Conservation (phyloP, 2,888 invertebrate species). For the Rotaria socialis region DNA sequence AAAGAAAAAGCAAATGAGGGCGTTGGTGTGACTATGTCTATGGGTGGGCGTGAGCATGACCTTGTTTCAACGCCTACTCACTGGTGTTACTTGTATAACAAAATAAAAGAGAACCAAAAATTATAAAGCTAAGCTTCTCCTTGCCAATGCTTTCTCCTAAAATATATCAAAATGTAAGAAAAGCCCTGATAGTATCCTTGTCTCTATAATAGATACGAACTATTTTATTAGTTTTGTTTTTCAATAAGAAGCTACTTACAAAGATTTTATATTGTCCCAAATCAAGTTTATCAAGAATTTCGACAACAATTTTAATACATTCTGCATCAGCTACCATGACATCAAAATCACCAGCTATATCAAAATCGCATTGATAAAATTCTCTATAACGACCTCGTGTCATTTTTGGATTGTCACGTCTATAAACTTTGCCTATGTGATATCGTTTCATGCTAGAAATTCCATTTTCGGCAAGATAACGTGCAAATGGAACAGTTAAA, state of each 20-base stretch:
- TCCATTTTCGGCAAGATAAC: slow-evolving; percentile 96
- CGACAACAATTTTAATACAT: slow-evolving; percentile 84
- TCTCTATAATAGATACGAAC: no score
- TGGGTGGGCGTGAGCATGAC: no score
- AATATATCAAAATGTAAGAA: no score
- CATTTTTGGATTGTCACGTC: slow-evolving; percentile 94
- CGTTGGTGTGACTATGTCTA: no score
- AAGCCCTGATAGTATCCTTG: no score
- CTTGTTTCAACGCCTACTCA: no score
- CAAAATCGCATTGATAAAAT: slow-evolving; percentile 99
- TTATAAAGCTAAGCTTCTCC: no score
- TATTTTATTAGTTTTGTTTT: no score
- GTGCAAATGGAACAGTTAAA: slow-evolving; percentile 76
- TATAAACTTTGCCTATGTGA: slow-evolving; percentile 96
- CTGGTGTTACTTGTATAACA: no score
- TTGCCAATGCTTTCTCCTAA: no score
- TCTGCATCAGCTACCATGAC: slow-evolving; percentile 95
- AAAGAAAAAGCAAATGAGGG: no score
- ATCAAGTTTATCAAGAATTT: slow-evolving; percentile 76
- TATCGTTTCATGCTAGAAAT: slow-evolving; percentile 87
- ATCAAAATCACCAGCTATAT: slow-evolving; percentile 93
- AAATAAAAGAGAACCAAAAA: no score
- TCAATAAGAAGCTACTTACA: slow-evolving; percentile 54
- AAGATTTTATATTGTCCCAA: slow-evolving; percentile 62
- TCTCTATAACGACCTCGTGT: slow-evolving; percentile 90